Percentiles rank a stretch among this genome's conserved stretches.
Conservation (phyloP, 2,888 invertebrate species). For the Tholera decimalis region DNA sequence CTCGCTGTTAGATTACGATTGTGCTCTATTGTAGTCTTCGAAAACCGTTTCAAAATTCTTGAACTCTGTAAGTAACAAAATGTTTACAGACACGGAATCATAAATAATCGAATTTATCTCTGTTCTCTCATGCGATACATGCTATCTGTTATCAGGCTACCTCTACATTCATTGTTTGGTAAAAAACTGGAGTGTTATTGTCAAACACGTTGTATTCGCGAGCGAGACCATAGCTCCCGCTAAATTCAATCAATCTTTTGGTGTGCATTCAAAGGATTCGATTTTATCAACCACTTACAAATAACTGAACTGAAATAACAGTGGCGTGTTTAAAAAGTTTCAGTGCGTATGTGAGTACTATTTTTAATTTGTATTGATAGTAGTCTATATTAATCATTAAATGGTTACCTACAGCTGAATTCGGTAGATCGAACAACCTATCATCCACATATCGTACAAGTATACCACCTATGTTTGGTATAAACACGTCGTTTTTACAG, state of each 20-base stretch:
- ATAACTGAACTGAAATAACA: slow-evolving; percentile 26
- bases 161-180: slow-evolving; percentile 59
- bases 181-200: slow-evolving; percentile 48
- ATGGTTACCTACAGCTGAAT: background rate
- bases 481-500: background rate
- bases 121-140: slow-evolving; percentile 56
- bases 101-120: slow-evolving; percentile 59
- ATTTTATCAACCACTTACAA: slow-evolving; percentile 38
- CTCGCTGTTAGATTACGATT: slow-evolving; percentile 44
- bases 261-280: slow-evolving; percentile 27
- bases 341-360: slow-evolving; percentile 56
- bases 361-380: slow-evolving; percentile 49
- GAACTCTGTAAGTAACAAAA: slow-evolving; percentile 34
- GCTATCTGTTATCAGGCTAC: slow-evolving; percentile 67
- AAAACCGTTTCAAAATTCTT: slow-evolving; percentile 33
- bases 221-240: slow-evolving; percentile 32
- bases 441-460: slow-evolving; percentile 1
- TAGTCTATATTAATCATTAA: slow-evolving; percentile 8
- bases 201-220: slow-evolving; percentile 45
- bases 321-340: slow-evolving; percentile 45
- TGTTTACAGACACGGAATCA: slow-evolving; percentile 30
- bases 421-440: background rate
- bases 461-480: too few species aligned
- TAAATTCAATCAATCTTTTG: slow-evolving; percentile 28
- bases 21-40: slow-evolving; percentile 29